phyloP scores from a whole-genome alignment of 2,113 vertebrate species.

The Menidia beryllina region DNA sequence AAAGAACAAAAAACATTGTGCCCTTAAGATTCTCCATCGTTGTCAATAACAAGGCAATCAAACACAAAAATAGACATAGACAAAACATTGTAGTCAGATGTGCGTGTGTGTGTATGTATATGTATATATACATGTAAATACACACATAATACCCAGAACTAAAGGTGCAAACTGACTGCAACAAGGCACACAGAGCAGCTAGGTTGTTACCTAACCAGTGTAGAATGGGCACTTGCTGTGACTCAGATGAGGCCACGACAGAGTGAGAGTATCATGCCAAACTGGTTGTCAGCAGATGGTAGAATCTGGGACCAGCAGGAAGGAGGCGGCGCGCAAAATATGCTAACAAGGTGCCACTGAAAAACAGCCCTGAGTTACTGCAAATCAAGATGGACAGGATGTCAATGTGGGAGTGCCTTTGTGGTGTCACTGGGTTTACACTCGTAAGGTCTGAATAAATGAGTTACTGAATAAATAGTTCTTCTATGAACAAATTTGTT shows the following conservation, averaged over 20 bases:
- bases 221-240: constrained; percentile 22
- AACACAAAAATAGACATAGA: too few relatives aligned
- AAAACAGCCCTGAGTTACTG: constrained; percentile 37
- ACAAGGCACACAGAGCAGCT: constrained; percentile 38
- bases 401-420: background rate
- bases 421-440: background rate
- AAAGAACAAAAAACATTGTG: too few relatives aligned
- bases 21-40: too few relatives aligned
- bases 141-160: too few relatives aligned
- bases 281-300: constrained; percentile 70
- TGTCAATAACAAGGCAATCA: too few relatives aligned
- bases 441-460: background rate
- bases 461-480: background rate
- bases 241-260: constrained; percentile 48
- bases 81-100: too few relatives aligned
- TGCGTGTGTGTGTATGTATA: too few relatives aligned
- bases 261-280: constrained; percentile 42
- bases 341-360: constrained; percentile 47
- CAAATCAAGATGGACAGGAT: constrained; percentile 12
- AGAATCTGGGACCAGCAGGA: constrained; percentile 50
- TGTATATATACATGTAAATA: too few relatives aligned
- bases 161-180: background rate
- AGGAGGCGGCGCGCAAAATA: constrained; percentile 39
- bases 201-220: constrained; percentile 32
- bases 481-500: background rate